Percentiles rank a stretch among this genome's conserved stretches.
phyloP scores from a whole-genome alignment of 2,888 invertebrate genomes.

The Rosalia funebris region DNA sequence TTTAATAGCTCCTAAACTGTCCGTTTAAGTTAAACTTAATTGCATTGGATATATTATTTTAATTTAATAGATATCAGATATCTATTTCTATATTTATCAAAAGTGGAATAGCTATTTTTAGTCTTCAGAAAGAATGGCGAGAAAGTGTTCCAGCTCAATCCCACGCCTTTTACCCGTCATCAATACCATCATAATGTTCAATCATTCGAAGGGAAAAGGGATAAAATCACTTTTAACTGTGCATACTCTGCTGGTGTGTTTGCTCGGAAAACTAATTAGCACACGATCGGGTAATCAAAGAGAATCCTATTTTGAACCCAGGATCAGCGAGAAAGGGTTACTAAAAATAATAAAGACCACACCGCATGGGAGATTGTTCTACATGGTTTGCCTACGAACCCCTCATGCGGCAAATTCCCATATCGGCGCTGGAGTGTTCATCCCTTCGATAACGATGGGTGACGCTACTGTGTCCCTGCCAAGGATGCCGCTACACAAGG shows the following conservation, averaged over 20 bases:
- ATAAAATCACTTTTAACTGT: conserved; percentile 11
- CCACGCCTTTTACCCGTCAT: too few species aligned
- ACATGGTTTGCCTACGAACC: conserved; percentile 10
- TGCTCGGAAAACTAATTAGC: conserved; percentile 20
- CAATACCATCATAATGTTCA: too few species aligned
- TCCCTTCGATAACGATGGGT: conserved; percentile 34
- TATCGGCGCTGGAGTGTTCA: conserved; percentile 38
- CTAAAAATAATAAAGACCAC: conserved; percentile 27
- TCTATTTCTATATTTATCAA: too few species aligned
- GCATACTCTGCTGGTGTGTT: not conserved
- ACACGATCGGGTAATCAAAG: conserved; percentile 27
- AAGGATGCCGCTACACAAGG: conserved; percentile 5
- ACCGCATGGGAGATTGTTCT: conserved; percentile 18
- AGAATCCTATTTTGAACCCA: conserved; percentile 9
- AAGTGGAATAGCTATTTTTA: too few species aligned
- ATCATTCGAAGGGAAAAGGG: too few species aligned
- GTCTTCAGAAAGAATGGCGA: too few species aligned
- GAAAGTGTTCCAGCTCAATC: too few species aligned
- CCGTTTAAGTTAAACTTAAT: too few species aligned
- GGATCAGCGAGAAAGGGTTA: conserved; percentile 12
- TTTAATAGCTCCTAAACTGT: too few species aligned
- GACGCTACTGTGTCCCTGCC: conserved; percentile 9
- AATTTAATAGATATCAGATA: too few species aligned
- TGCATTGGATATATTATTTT: too few species aligned
- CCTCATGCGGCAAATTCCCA: conserved; percentile 30